Evolutionary conservation across 2,888 invertebrate species (phyloP).

Genomic region (Bellardia pandia): DNA sequence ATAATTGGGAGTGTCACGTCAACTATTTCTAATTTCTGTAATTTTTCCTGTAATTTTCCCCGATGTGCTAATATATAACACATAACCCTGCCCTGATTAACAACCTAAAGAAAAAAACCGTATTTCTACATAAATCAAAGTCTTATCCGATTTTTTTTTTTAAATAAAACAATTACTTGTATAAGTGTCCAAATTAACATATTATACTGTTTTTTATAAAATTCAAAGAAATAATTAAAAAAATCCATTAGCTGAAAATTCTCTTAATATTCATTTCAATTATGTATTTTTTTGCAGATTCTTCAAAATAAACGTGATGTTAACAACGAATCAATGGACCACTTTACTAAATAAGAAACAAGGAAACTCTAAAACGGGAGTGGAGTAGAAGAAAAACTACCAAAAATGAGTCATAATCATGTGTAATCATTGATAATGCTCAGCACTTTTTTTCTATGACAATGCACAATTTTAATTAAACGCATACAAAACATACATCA

Average conservation of each 20-base stretch:
- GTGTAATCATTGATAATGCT: constrained; percentile 59
- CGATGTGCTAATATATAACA: no score
- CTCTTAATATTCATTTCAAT: background rate
- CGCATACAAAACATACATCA: constrained; percentile 51
- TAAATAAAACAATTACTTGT: no score
- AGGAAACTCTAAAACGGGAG: constrained; percentile 21
- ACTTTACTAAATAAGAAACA: constrained; percentile 49
- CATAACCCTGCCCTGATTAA: no score
- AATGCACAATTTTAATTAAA: constrained; percentile 69
- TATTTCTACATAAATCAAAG: no score
- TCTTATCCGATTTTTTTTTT: no score
- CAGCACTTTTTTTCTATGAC: constrained; percentile 62
- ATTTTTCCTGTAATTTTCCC: no score
- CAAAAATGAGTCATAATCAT: constrained; percentile 63
- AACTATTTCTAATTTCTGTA: no score
- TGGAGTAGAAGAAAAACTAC: background rate
- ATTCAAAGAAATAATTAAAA: background rate
- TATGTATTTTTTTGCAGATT: constrained; percentile 25
- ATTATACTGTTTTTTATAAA: no score
- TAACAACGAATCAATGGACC: constrained; percentile 71
- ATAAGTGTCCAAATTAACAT: no score
- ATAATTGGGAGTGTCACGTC: no score
- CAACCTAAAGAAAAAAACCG: no score
- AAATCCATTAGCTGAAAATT: constrained; percentile 20
- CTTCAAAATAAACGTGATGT: constrained; percentile 65